phyloP scores from a whole-genome alignment of 2,113 vertebrate genomes.

The Centrocercus urophasianus region DNA sequence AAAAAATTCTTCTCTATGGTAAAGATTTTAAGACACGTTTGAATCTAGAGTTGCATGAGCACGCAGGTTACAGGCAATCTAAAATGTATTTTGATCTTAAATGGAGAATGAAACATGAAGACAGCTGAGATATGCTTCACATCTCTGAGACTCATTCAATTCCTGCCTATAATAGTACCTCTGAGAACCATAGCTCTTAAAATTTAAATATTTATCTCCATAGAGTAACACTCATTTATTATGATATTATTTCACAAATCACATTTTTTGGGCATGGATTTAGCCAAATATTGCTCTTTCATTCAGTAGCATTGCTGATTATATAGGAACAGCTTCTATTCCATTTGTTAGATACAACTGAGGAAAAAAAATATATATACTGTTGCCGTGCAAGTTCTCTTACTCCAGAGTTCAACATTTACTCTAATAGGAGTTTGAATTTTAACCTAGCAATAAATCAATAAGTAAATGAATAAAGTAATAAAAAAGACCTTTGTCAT shows the following conservation, averaged over 20 bases:
- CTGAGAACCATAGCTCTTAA: conserved; percentile 8
- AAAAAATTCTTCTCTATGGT: neutral
- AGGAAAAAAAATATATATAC: neutral
- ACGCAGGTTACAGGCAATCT: neutral
- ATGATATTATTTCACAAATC: neutral
- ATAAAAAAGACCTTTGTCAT: neutral
- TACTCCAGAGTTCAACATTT: neutral
- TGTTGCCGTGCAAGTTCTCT: neutral
- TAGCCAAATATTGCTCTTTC: conserved; percentile 44
- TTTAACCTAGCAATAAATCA: neutral
- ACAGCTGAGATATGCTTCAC: neutral
- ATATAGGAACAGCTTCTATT: neutral
- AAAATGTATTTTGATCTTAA: neutral
- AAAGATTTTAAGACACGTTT: neutral
- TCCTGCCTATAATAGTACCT: neutral
- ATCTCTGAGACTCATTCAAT: neutral
- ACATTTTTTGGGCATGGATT: neutral
- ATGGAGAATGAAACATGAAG: neutral
- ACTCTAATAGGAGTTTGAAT: neutral
- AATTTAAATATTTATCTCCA: neutral
- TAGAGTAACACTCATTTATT: neutral
- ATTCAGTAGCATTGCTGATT: neutral
- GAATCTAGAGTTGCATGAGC: neutral
- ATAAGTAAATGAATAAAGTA: neutral
- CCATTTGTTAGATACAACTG: neutral